Base-by-base conservation (phyloP, 2,797 vertebrate genomes). In the Triplophysa bombifrons region DNA sequence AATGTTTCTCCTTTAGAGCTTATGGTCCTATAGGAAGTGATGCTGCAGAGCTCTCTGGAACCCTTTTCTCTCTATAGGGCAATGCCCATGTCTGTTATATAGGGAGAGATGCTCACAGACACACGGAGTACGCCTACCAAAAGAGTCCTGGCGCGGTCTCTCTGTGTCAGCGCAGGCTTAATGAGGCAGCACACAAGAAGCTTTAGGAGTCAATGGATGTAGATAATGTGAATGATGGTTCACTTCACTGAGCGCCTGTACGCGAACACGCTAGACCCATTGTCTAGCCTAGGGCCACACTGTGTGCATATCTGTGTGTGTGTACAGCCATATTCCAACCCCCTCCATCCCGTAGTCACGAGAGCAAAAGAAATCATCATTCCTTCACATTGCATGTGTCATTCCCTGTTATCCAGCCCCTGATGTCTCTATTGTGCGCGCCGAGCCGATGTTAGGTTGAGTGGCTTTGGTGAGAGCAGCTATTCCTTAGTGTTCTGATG, bases 131-230 rank as follows among this genome's bases (percentile, higher is more conserved):
- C 50, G 50, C 72, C 75, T 72, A 80, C 63, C 72, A 80, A 82
- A 84, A 76, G 58, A 76, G 86, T 82, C 89, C 89, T 90, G 84
- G 88, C 87, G 85, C 85, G 88, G 87, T 90, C 89, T 88, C 86
- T 88, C 84, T 91, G 90, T 91, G 89, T 92, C 89, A 90, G 90
- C 90, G 89, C 90, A 90, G 90, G 89, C 87, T 90, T 93, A 93
- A 94, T 93, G 91, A 93, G 90, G 90, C 90, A 89, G 88, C 76
- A 78, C 81, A 86, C 87, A 90, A 90, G 91, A 91, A 88, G 92
- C 91, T 91, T 92, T 92, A 91, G 90, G 90, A 93, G 92, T 89
- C 91, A 90, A 85, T 92, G 90, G 89, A 92, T 88, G 89, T 91
- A 86, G 90, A 91, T 91, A 90, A 92, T 85, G 88, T 82, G 1